phyloP scores from a whole-genome alignment of 2,888 invertebrate species.

The Acanthococcus lagerstroemiae region DNA sequence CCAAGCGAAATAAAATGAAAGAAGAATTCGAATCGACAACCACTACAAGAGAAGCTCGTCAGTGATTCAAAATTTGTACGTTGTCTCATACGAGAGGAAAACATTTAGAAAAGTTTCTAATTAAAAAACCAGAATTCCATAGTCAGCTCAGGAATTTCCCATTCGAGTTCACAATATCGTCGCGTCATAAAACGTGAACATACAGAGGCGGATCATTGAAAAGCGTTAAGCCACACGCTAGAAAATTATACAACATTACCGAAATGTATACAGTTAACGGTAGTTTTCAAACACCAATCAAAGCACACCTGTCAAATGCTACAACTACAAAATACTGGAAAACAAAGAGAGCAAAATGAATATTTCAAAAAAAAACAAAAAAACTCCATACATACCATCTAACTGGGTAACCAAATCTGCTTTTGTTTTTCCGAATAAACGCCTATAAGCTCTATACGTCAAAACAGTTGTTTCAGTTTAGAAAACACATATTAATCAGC shows the following conservation, averaged over 20 bases:
- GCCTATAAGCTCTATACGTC: slow-evolving; percentile 26
- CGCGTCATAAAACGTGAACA: no score
- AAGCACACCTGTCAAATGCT: slow-evolving; percentile 5
- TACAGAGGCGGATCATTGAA: neutral
- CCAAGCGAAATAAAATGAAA: no score
- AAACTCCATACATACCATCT: slow-evolving; percentile 25
- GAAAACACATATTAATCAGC: neutral
- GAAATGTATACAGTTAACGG: neutral
- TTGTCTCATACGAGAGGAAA: no score
- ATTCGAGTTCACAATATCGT: no score
- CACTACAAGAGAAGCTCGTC: no score
- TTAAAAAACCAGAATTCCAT: no score
- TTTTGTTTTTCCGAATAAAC: slow-evolving; percentile 30
- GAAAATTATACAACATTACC: neutral
- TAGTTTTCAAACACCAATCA: neutral
- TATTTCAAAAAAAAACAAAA: neutral
- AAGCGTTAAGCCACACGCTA: neutral
- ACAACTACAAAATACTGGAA: neutral
- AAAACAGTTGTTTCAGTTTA: neutral
- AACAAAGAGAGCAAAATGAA: neutral
- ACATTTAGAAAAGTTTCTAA: no score
- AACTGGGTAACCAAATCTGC: slow-evolving; percentile 30
- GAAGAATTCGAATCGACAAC: no score
- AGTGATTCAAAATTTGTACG: no score
- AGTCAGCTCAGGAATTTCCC: no score